phyloP scores from a whole-genome alignment of 2,888 invertebrate genomes.

The Nephrotoma flavescens region DNA sequence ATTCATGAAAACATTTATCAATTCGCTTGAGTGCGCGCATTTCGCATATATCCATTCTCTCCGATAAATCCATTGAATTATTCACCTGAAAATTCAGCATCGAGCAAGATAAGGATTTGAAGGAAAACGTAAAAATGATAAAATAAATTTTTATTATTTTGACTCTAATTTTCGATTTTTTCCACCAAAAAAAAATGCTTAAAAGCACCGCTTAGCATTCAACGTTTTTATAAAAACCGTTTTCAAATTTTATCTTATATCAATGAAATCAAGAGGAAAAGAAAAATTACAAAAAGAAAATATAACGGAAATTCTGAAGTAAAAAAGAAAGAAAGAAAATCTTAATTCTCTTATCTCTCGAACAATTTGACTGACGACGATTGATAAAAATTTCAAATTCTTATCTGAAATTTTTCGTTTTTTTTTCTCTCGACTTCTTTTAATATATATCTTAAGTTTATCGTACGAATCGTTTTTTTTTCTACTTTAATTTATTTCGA shows the following conservation, averaged over 20 bases:
- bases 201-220: background rate
- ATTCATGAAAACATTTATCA: background rate
- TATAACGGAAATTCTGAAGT: background rate
- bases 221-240: background rate
- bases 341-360: background rate
- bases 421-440: background rate
- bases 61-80: background rate
- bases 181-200: background rate
- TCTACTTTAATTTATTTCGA: background rate
- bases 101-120: background rate
- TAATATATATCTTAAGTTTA: background rate
- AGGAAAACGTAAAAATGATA: background rate
- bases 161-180: background rate
- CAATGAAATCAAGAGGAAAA: background rate
- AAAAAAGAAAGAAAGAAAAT: background rate
- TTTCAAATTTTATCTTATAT: background rate
- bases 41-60: background rate
- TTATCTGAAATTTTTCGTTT: background rate
- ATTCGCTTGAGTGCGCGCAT: background rate
- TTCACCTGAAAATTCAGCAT: background rate
- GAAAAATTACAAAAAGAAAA: background rate
- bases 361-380: background rate
- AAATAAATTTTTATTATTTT: background rate
- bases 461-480: background rate
- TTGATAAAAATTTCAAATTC: background rate